Percentiles rank a stretch among this genome's conserved stretches.
These are phyloP conservation scores for Propithecus perrieri DNA, from an alignment of 2,797 vertebrate species.

Conservation along the genomic window DNA sequence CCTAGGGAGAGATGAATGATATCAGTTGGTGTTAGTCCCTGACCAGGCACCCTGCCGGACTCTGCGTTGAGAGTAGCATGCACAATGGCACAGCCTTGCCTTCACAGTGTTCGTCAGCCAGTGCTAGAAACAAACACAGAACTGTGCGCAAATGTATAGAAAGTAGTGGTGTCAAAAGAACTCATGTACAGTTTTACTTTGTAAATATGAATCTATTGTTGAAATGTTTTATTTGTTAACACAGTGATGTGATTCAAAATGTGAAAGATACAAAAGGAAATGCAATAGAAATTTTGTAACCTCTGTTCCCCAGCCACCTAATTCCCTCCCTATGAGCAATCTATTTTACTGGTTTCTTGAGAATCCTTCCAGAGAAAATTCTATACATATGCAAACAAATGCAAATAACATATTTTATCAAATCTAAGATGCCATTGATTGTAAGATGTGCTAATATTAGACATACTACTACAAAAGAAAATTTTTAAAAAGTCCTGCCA, in stretches of 20 bases:
- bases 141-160: background rate
- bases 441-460: background rate
- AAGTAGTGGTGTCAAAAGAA: background rate
- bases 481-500: background rate
- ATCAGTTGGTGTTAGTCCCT: background rate
- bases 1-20: background rate
- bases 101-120: background rate
- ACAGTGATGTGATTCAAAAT: background rate
- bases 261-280: background rate
- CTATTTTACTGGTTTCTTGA: background rate
- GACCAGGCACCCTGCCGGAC: background rate
- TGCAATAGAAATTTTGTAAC: background rate
- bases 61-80: background rate
- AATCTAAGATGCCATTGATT: background rate
- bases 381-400: background rate
- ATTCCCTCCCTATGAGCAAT: background rate
- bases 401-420: background rate
- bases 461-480: background rate
- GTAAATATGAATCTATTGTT: background rate
- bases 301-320: background rate
- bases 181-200: background rate
- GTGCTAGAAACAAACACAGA: background rate
- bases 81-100: background rate
- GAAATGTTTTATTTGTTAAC: conserved; percentile 24
- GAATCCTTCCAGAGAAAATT: conserved; percentile 1